These are phyloP conservation scores for Acipenser oxyrinchus DNA, from an alignment of 2,797 vertebrate species.

Conservation along the genomic window DNA sequence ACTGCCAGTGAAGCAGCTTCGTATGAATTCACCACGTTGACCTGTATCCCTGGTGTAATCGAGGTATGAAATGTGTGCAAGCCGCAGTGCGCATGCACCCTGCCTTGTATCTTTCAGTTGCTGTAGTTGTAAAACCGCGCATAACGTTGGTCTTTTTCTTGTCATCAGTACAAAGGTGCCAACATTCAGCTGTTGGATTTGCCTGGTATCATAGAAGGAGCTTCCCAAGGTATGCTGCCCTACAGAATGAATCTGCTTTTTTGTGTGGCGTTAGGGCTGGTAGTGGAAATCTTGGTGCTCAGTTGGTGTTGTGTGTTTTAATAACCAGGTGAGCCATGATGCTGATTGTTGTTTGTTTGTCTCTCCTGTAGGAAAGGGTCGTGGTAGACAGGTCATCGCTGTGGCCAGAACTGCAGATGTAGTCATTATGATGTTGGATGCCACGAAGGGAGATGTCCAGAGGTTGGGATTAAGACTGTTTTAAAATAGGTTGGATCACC, in stretches of 20 bases:
- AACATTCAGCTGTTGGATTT: constrained; percentile 96
- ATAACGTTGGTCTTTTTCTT: constrained; percentile 8
- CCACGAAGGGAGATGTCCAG: constrained; percentile 94
- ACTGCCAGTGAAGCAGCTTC: constrained; percentile 92
- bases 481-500: not conserved
- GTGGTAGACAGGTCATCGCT: constrained; percentile 93
- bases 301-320: too few relatives aligned
- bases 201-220: constrained; percentile 98
- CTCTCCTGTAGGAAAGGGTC: constrained; percentile 75
- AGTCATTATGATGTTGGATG: constrained; percentile 98
- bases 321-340: too few relatives aligned
- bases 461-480: constrained; percentile 54
- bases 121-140: too few relatives aligned
- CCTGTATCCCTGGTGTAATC: constrained; percentile 95
- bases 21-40: constrained; percentile 95
- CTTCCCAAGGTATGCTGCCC: constrained; percentile 76
- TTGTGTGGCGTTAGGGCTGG: constrained; percentile 7
- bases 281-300: constrained; percentile 24
- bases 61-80: constrained; percentile 55
- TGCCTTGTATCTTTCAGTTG: not conserved
- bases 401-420: constrained; percentile 94
- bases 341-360: not conserved
- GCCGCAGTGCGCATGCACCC: not conserved
- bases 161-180: constrained; percentile 88
- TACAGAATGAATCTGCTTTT: not conserved